phyloP scores from a whole-genome alignment of 2,888 invertebrate species.

The Hipparchia semele region DNA sequence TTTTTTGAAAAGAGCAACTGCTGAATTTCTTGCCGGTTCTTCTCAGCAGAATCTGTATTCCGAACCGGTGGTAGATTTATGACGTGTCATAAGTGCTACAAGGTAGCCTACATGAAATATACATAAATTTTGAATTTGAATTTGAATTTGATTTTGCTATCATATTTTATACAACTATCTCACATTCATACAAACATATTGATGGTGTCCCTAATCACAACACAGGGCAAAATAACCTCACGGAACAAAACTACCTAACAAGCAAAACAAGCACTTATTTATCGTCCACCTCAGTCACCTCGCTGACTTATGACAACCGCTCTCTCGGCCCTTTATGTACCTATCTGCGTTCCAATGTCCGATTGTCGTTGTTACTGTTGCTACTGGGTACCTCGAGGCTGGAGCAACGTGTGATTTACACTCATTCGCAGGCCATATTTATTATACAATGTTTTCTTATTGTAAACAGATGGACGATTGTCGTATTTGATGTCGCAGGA shows the following conservation, averaged over 20 bases:
- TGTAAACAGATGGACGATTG: background rate
- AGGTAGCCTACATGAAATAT: too few species aligned
- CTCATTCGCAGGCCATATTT: slow-evolving; percentile 28
- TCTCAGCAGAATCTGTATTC: too few species aligned
- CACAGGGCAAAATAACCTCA: slow-evolving; percentile 27
- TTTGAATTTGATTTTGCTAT: too few species aligned
- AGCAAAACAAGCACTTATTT: slow-evolving; percentile 54
- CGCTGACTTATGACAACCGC: slow-evolving; percentile 60
- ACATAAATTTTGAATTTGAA: too few species aligned
- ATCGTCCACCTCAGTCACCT: slow-evolving; percentile 56
- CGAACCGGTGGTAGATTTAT: too few species aligned
- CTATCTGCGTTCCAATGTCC: slow-evolving; percentile 47
- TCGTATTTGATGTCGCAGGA: background rate
- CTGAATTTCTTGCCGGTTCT: too few species aligned
- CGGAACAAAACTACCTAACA: slow-evolving; percentile 14
- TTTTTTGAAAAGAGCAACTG: too few species aligned
- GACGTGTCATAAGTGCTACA: too few species aligned
- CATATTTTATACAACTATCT: too few species aligned
- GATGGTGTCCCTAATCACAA: slow-evolving; percentile 20
- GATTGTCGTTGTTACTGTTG: slow-evolving; percentile 33
- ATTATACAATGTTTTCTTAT: background rate
- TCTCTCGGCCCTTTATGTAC: slow-evolving; percentile 51
- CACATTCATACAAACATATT: too few species aligned
- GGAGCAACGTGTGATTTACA: slow-evolving; percentile 23
- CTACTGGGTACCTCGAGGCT: slow-evolving; percentile 33